These are phyloP conservation scores for Tanaodytes sp. DNA, from an alignment of 2,888 invertebrate species.

Conservation along the genomic window DNA sequence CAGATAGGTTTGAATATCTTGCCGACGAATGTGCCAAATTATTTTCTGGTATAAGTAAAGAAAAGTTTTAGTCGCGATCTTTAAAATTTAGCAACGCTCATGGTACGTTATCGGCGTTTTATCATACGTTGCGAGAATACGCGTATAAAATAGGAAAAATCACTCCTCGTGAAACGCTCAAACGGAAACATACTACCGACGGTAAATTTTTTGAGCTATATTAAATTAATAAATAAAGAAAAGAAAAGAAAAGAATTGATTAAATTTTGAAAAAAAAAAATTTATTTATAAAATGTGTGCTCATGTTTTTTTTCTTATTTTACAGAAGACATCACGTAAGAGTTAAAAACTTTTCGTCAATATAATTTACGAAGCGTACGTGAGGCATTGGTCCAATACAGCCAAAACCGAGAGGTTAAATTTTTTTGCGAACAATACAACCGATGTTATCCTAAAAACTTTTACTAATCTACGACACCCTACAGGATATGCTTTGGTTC, in stretches of 20 bases:
- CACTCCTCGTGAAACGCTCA: neutral
- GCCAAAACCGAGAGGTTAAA: neutral
- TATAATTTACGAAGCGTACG: neutral
- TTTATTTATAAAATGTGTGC: no score
- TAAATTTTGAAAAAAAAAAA: no score
- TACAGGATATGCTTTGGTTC: neutral
- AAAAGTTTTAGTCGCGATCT: slow-evolving; percentile 5
- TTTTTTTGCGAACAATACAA: neutral
- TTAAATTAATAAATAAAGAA: no score
- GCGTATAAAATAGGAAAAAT: neutral
- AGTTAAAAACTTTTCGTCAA: neutral
- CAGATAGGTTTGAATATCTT: slow-evolving; percentile 3
- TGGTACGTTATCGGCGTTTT: neutral
- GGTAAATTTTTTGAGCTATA: no score
- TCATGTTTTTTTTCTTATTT: no score
- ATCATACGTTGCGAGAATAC: slow-evolving; percentile 3
- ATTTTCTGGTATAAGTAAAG: neutral
- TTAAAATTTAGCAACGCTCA: neutral
- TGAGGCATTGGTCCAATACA: neutral
- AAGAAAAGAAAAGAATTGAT: no score
- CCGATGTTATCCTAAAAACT: neutral
- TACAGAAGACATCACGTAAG: neutral
- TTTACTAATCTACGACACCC: neutral
- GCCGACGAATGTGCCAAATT: neutral
- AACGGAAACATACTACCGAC: neutral